Conservation (phyloP, 2,888 invertebrate species). For the Melanchra persicariae region DNA sequence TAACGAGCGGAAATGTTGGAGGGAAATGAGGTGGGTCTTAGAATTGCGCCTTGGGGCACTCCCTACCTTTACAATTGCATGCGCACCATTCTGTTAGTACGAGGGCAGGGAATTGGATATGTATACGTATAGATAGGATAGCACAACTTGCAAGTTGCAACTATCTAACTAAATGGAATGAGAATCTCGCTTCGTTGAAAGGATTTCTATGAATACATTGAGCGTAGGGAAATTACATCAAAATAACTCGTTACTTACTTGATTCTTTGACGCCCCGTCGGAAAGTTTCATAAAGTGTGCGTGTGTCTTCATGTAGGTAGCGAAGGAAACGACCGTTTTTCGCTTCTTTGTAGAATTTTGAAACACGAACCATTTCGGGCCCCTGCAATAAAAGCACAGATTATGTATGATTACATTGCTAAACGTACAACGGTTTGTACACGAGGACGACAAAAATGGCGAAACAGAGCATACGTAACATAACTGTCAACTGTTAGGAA, state of each 20-base stretch:
- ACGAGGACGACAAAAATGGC: background rate
- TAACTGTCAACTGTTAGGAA: background rate
- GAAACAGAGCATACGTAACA: background rate
- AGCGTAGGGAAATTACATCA: slow-evolving; percentile 26
- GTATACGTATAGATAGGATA: slow-evolving; percentile 48
- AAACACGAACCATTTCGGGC: slow-evolving; percentile 96
- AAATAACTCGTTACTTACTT: slow-evolving; percentile 90
- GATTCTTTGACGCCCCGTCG: slow-evolving; percentile 97
- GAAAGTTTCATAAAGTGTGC: slow-evolving; percentile 97
- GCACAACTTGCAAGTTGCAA: slow-evolving; percentile 62
- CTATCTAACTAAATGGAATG: slow-evolving; percentile 56
- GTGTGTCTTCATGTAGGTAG: slow-evolving; percentile 96
- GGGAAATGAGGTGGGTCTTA: slow-evolving; percentile 79
- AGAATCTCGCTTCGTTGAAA: slow-evolving; percentile 51
- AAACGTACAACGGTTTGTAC: background rate
- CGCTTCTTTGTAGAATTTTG: slow-evolving; percentile 97
- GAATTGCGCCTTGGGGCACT: slow-evolving; percentile 79
- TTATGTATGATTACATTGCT: slow-evolving; percentile 23
- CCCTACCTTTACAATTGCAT: slow-evolving; percentile 71
- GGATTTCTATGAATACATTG: slow-evolving; percentile 41
- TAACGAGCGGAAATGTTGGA: slow-evolving; percentile 83
- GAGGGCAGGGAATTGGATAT: slow-evolving; percentile 66
- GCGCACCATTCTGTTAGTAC: slow-evolving; percentile 67
- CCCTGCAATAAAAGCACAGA: slow-evolving; percentile 92
- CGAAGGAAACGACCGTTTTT: slow-evolving; percentile 96